Evolutionary conservation across 2,888 invertebrate species (phyloP).

Genomic region (Acheta domesticus): DNA sequence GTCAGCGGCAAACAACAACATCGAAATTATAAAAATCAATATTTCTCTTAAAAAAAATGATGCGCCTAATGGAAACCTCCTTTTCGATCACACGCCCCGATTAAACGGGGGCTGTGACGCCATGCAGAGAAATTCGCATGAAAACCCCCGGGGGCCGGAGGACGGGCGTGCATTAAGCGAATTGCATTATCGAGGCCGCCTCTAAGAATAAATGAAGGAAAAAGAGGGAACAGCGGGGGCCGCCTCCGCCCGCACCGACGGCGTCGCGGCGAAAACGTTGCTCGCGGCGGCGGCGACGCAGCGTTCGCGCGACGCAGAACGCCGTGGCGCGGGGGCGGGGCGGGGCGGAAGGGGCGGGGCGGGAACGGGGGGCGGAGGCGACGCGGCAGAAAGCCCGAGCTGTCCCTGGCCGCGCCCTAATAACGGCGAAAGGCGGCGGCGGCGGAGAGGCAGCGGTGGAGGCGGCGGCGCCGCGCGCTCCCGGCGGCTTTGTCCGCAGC

Average conservation of each 20-base stretch:
- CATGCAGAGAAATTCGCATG: too few species aligned
- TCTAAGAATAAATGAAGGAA: too few species aligned
- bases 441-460: neutral
- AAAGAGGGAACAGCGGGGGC: too few species aligned
- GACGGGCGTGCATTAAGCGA: too few species aligned
- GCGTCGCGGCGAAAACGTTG: neutral
- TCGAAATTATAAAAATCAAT: too few species aligned
- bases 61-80: too few species aligned
- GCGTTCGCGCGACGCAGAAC: neutral
- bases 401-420: constrained; percentile 3
- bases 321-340: neutral
- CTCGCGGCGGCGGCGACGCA: neutral
- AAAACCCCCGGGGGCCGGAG: too few species aligned
- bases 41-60: too few species aligned
- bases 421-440: constrained; percentile 3
- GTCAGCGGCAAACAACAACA: too few species aligned
- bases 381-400: neutral
- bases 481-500: constrained; percentile 5
- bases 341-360: neutral
- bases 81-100: too few species aligned
- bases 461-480: neutral
- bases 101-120: too few species aligned
- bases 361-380: neutral
- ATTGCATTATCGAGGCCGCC: too few species aligned
- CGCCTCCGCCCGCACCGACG: neutral